phyloP scores from a whole-genome alignment of 2,888 invertebrate species.

The Podotricha telesiphe region DNA sequence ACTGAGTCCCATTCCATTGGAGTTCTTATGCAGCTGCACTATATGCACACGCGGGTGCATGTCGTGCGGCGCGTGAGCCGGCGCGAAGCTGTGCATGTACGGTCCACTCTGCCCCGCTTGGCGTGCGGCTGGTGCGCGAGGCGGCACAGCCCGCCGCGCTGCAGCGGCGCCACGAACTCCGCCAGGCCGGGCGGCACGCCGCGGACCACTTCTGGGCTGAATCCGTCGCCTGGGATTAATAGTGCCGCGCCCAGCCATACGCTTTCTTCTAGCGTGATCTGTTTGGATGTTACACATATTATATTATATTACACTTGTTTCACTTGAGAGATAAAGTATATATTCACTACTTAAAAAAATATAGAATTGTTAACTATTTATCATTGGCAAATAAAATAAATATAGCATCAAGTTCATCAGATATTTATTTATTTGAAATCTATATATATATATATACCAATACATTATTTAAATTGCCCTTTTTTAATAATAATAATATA shows the following conservation, averaged over 20 bases:
- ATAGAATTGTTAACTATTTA: no score
- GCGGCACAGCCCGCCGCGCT: conserved; percentile 92
- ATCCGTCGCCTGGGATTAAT: conserved; percentile 98
- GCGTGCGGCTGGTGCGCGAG: conserved; percentile 95
- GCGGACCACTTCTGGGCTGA: conserved; percentile 97
- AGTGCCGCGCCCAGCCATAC: conserved; percentile 94
- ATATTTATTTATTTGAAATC: no score
- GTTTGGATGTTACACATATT: background rate
- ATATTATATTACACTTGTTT: background rate
- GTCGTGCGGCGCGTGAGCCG: conserved; percentile 84
- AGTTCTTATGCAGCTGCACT: conserved; percentile 95
- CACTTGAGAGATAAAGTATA: no score
- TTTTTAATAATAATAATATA: no score
- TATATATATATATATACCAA: no score
- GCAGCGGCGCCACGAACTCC: conserved; percentile 92
- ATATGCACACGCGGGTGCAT: conserved; percentile 91
- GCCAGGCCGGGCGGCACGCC: conserved; percentile 97
- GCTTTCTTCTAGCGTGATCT: conserved; percentile 94
- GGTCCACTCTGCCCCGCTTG: conserved; percentile 96
- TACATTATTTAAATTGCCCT: no score
- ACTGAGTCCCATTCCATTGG: conserved; percentile 98
- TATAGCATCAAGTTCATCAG: no score
- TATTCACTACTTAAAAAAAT: no score
- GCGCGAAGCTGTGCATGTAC: conserved; percentile 90
- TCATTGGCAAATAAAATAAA: no score